Evolutionary conservation across 2,888 invertebrate genomes (phyloP).

Genomic region (Latheticus oryzae): DNA sequence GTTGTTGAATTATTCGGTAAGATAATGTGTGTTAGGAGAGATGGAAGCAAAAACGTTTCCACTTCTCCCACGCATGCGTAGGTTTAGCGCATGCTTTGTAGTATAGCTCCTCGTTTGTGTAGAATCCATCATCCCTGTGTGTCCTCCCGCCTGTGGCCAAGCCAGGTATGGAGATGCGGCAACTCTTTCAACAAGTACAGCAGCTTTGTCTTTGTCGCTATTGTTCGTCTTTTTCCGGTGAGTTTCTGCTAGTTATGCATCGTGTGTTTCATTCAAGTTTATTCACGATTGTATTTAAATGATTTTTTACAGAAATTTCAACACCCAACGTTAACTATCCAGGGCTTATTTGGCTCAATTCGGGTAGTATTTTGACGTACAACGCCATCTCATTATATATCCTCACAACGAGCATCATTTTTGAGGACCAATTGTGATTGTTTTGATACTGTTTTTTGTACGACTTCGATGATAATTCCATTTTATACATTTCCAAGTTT

Average conservation of each 20-base stretch:
- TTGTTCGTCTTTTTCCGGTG: slow-evolving; percentile 66
- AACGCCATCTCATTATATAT: slow-evolving; percentile 19
- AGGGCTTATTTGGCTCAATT: slow-evolving; percentile 70
- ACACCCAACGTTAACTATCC: slow-evolving; percentile 80
- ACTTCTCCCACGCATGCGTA: too few species aligned
- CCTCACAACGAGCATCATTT: slow-evolving; percentile 31
- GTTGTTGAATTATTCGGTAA: slow-evolving; percentile 85
- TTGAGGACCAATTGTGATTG: too few species aligned
- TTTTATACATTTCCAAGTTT: slow-evolving; percentile 27
- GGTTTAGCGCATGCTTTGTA: slow-evolving; percentile 11
- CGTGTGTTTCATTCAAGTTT: slow-evolving; percentile 5
- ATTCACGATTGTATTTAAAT: background rate
- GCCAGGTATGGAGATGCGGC: slow-evolving; percentile 72
- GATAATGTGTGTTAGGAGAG: slow-evolving; percentile 56
- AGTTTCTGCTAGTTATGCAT: slow-evolving; percentile 54
- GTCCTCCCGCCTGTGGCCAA: slow-evolving; percentile 91
- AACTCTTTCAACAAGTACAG: slow-evolving; percentile 67
- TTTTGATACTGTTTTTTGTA: slow-evolving; percentile 20
- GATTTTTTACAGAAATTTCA: slow-evolving; percentile 71
- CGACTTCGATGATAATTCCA: slow-evolving; percentile 16
- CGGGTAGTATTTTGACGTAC: slow-evolving; percentile 15
- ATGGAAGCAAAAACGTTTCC: background rate
- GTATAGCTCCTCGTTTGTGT: slow-evolving; percentile 57
- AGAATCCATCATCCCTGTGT: slow-evolving; percentile 92
- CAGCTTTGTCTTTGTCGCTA: slow-evolving; percentile 68